Conservation (phyloP, 2,113 vertebrate genomes). For the Prunella himalayana region DNA sequence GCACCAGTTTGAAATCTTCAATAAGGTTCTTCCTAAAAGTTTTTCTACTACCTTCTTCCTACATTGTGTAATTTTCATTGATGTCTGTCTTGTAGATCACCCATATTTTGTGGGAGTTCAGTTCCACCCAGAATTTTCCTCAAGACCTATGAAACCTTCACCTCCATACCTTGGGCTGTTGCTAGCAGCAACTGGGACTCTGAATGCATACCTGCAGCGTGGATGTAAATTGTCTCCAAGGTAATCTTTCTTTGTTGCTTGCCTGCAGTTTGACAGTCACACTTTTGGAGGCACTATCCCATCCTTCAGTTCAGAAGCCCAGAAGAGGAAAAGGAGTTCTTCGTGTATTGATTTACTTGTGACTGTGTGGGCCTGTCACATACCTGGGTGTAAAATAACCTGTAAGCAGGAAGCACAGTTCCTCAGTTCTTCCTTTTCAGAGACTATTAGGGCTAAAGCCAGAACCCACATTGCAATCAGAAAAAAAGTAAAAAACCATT, state of each 20-base stretch:
- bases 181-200: conserved; percentile 76
- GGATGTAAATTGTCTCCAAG: conserved; percentile 73
- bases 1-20: background rate
- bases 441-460: background rate
- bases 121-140: conserved; percentile 82
- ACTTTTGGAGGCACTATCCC: background rate
- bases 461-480: background rate
- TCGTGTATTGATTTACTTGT: background rate
- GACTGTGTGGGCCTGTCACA: background rate
- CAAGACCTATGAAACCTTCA: conserved; percentile 82
- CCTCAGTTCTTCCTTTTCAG: background rate
- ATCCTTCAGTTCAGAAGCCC: background rate
- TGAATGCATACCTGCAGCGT: conserved; percentile 68
- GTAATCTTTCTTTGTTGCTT: conserved; percentile 56
- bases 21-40: background rate
- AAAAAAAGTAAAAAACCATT: background rate
- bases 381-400: background rate
- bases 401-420: background rate
- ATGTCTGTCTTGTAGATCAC: conserved; percentile 66
- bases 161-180: conserved; percentile 79
- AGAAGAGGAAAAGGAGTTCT: background rate
- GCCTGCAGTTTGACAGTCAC: background rate
- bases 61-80: conserved; percentile 21
- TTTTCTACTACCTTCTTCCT: background rate
- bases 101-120: conserved; percentile 82